Percentiles rank a stretch among this genome's conserved stretches.
Evolutionary conservation across 23 tunicate species (phyloP).

Genomic region (Phallusia fumigata): DNA sequence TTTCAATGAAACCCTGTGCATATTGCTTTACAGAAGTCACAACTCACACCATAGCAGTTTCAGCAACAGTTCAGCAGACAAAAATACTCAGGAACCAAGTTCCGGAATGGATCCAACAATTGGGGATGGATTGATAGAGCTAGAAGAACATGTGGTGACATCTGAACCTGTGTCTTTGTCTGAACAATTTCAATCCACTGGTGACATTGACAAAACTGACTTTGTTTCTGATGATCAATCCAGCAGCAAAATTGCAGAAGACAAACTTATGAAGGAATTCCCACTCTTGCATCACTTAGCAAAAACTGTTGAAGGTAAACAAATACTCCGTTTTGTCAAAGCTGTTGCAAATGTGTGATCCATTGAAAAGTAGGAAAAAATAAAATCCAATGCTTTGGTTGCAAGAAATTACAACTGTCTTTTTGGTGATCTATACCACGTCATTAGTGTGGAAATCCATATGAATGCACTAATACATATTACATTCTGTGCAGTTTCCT

Average conservation of each 20-base stretch:
- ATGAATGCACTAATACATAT: no score
- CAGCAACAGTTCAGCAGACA: background rate
- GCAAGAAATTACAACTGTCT: no score
- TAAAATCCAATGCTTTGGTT: no score
- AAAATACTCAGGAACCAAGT: background rate
- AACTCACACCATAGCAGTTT: background rate
- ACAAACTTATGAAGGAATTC: constrained; percentile 59
- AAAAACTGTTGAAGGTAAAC: constrained; percentile 63
- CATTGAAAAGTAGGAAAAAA: no score
- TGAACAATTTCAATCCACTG: constrained; percentile 2
- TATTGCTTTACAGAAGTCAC: background rate
- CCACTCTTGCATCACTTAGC: constrained; percentile 57
- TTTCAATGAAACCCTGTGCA: background rate
- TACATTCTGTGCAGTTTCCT: no score
- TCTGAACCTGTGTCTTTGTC: background rate
- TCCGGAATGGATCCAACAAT: background rate
- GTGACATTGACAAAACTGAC: background rate
- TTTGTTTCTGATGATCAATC: background rate
- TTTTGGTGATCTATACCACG: no score
- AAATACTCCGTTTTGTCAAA: no score
- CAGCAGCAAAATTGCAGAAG: background rate
- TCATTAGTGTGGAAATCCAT: no score
- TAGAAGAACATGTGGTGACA: background rate
- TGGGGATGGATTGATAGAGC: background rate
- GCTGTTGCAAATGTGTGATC: no score